Base-by-base conservation (phyloP, 64 coral and sea anemone species). In the Stylophora pistillata region DNA sequence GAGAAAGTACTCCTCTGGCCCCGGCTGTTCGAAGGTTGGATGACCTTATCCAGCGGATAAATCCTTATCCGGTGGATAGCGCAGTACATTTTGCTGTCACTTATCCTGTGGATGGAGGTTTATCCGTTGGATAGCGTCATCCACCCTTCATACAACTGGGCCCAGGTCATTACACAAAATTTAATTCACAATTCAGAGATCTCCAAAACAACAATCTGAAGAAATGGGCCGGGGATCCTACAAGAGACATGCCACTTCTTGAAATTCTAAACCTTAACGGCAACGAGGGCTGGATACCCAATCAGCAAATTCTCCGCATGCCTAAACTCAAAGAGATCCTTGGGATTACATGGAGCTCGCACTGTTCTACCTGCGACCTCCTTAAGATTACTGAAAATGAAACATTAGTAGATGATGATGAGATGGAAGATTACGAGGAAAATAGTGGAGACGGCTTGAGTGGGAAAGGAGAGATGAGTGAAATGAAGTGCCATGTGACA, bases 271-370 rank as follows among this genome's bases (percentile, higher is more conserved):
- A 93, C 56, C 17, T 93, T n/a, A 88, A 59, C 9, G 91, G 88
- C 27, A 97, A 97, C 60, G 69, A 76, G 12, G 53, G 58, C 0
- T 93, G 88, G 91, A 53, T 81, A 65, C 95, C 91, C 33, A 84
- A 34, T 89, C 78, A 86, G 78, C 55, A 81, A 15, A 15, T 93
- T 10, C 54, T 98, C 15, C n/a, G 91, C 10, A 53, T 98, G 72
- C 78, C 56, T 62, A 91, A 76, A 72, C 89, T 98, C 18, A 74
- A 72, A 85, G 85, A 91, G 55, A 63, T 98, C 3, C 65, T 30
- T 5, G 95, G 92, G 14, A 62, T 98, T 26, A 91, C 95, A 9
- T 98, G 92, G 92, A 98, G 95, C 34, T 18, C 34, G 55, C 56
- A 77, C 54, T 98, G 95, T 28, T 55, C 58, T 23, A 83, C 87